Evolutionary conservation across 2,888 invertebrate genomes (phyloP), one percentile per base, ranked within the genome.

Genomic region (Eurois occulta): DNA sequence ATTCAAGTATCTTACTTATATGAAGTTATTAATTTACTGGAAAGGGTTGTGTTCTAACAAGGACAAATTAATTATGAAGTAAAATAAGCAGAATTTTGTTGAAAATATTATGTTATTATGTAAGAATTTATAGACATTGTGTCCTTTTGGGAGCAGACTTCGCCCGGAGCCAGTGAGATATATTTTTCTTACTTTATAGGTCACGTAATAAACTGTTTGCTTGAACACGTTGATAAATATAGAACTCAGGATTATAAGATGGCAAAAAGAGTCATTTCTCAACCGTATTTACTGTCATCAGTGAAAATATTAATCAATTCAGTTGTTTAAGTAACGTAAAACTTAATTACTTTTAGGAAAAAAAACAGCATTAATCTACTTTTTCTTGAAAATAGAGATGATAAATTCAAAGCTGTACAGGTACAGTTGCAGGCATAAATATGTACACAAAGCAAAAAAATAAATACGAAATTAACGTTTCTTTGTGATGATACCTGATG

Each of bases 11-110:
- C 48, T 67, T 58, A 68, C 60, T 67, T 67, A 62, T 38, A 65
- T 72, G 62, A 69, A 72, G 41, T 35, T 65, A 58, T 75, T 70
- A 78, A 78, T 70, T 78, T 70, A 70, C 46, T 64, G 71, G 58
- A 69, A 70, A 72, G 48, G 73, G 74, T 85, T 66, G 66, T 60
- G 48, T 77, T 84, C 66, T 58, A 71, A 81, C 82, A 85, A 85
- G 78, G 76, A 46, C 43, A 78, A 78, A 79, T 76, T 82, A 79
- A 85, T 85, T 82, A 85, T 21, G 28, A 35, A 41, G 41, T 64
- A 41, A 76, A 72, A 75, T 76, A 78, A 79, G 66, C 66, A 48
- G n/a, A 79, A 82, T 79, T 85, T 74, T 46, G 72, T 16, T 72
- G 32, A 77, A 85, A 75, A 79, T 79, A 72, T 78, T 65, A 71